Percentiles rank a stretch among this genome's conserved stretches.
Evolutionary conservation across 1,140 invertebrate genomes (phyloP).

Genomic region (Saxidomus purpurata): DNA sequence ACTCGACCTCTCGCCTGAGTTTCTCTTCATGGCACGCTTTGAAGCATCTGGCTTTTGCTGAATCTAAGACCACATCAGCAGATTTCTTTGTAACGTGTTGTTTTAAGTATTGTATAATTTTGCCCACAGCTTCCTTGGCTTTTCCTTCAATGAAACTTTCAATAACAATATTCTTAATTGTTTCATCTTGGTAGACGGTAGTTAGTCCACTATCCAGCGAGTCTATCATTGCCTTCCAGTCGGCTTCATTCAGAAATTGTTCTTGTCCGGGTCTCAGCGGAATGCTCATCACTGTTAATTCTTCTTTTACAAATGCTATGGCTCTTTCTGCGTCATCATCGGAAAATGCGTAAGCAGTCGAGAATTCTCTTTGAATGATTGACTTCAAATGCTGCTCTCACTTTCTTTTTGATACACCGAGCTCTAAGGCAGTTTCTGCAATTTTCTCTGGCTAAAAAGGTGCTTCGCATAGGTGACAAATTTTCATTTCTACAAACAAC

Average conservation of each 20-base stretch:
- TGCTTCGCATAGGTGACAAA: neutral
- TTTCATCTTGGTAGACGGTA: neutral
- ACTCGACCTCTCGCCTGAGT: neutral
- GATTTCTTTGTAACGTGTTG: neutral
- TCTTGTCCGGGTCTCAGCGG: neutral
- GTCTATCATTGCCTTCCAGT: neutral
- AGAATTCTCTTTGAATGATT: neutral
- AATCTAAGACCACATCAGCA: neutral
- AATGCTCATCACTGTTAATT: neutral
- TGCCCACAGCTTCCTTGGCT: neutral
- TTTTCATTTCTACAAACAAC: neutral
- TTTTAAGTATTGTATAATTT: neutral
- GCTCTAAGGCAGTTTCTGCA: neutral
- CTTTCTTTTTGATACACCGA: neutral
- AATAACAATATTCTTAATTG: neutral
- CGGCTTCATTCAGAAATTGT: neutral
- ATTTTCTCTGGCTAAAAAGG: neutral
- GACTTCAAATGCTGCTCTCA: neutral
- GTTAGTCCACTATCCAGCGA: neutral
- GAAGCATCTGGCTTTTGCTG: neutral
- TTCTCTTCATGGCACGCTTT: neutral
- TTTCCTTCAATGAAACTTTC: constrained; percentile 7
- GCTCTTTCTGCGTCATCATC: neutral
- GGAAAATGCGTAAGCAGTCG: neutral
- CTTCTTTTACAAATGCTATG: neutral